Evolutionary conservation across 2,888 invertebrate species (phyloP).

Genomic region (Synergus laeviventris): DNA sequence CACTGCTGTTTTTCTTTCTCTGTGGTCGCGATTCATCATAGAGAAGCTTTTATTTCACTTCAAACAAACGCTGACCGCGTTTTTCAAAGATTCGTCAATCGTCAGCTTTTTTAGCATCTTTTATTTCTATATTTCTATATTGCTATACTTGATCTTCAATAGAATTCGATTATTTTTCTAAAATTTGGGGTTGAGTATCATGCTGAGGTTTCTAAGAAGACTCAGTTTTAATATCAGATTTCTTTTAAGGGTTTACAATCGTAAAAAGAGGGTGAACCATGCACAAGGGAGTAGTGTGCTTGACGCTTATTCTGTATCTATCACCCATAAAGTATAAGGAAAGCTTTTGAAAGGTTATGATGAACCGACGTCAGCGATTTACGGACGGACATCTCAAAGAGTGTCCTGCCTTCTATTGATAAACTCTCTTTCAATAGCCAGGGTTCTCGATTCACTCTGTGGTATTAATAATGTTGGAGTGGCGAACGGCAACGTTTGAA

Average conservation of each 20-base stretch:
- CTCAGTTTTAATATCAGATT: no score
- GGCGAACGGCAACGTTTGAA: constrained; percentile 50
- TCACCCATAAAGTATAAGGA: no score
- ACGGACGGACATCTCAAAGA: constrained; percentile 19
- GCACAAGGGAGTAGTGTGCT: no score
- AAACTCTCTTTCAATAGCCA: constrained; percentile 50
- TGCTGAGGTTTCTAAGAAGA: no score
- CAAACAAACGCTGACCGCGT: background rate
- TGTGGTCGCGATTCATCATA: background rate
- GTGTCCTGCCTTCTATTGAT: constrained; percentile 44
- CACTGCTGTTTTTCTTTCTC: background rate
- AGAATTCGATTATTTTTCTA: no score
- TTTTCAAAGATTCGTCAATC: background rate
- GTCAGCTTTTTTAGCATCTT: background rate
- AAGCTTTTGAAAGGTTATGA: constrained; percentile 42
- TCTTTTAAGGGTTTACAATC: no score
- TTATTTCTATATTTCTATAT: background rate
- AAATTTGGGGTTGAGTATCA: no score
- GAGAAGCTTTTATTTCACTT: constrained; percentile 1
- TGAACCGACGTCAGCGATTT: constrained; percentile 47
- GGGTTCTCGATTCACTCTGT: constrained; percentile 44
- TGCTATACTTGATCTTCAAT: background rate
- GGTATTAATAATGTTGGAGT: constrained; percentile 52
- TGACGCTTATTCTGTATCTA: no score
- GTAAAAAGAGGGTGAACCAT: no score